phyloP scores from a whole-genome alignment of 1,140 invertebrate genomes.

The Akabosia matsudoensis region DNA sequence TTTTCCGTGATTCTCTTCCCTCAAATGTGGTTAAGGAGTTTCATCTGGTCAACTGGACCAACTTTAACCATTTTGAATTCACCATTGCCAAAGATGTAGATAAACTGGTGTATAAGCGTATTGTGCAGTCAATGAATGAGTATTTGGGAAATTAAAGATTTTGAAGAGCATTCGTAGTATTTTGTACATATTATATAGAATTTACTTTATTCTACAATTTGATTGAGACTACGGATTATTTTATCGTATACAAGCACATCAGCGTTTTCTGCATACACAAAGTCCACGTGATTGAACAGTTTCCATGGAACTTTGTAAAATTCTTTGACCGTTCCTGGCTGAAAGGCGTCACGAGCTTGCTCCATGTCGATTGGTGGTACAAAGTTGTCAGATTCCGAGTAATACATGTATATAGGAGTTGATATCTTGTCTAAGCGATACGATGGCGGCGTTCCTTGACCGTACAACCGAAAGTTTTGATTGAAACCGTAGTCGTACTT shows the following conservation, averaged over 20 bases:
- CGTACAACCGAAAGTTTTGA: conserved; percentile 50
- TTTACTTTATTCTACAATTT: no score
- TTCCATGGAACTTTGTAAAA: not conserved
- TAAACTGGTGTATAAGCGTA: no score
- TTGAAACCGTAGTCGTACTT: conserved; percentile 52
- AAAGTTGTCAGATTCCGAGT: conserved; percentile 59
- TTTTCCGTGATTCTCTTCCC: no score
- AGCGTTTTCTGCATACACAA: not conserved
- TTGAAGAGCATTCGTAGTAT: no score
- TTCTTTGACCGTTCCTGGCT: not conserved
- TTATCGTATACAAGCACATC: not conserved
- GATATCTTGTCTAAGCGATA: conserved; percentile 60
- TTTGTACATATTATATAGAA: no score
- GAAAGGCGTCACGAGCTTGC: not conserved
- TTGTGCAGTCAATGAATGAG: no score
- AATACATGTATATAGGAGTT: conserved; percentile 63
- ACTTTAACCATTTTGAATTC: no score
- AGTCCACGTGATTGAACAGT: conserved; percentile 3
- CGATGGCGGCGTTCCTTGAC: conserved; percentile 57
- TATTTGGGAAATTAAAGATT: no score
- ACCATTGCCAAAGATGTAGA: no score
- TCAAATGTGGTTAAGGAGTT: no score
- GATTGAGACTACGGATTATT: not conserved
- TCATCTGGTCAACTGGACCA: no score
- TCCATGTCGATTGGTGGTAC: conserved; percentile 48